Conservation (phyloP, 2,888 invertebrate genomes). For the Isotomurus palustris region DNA sequence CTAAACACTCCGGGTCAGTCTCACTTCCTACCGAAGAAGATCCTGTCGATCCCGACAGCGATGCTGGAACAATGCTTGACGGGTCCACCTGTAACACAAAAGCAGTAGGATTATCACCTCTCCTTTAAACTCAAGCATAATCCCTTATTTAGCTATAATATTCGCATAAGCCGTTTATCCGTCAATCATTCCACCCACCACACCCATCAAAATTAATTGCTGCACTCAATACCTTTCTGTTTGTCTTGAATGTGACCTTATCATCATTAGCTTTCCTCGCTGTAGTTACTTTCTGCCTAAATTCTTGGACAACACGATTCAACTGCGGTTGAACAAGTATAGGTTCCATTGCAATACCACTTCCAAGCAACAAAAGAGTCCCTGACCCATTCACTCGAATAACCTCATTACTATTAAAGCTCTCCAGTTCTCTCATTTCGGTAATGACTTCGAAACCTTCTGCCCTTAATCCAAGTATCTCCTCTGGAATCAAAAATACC, state of each 20-base stretch:
- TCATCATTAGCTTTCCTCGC: neutral
- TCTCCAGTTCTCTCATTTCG: too few relatives aligned
- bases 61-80: slow-evolving; percentile 44
- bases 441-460: too few relatives aligned
- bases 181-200: neutral
- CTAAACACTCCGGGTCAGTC: slow-evolving; percentile 43
- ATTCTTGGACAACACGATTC: too few relatives aligned
- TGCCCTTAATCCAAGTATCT: too few relatives aligned
- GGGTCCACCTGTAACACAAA: slow-evolving; percentile 43
- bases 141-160: neutral
- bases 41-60: slow-evolving; percentile 35
- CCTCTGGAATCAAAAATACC: too few relatives aligned
- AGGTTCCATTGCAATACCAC: too few relatives aligned
- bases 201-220: neutral
- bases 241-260: neutral
- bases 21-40: slow-evolving; percentile 43
- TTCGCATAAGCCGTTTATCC: neutral
- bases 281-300: too few relatives aligned
- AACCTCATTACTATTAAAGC: neutral
- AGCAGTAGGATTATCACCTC: neutral
- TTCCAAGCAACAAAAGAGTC: too few relatives aligned
- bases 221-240: neutral
- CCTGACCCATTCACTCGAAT: neutral
- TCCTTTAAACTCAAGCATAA: neutral
- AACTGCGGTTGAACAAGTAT: too few relatives aligned